These are phyloP conservation scores for Bettongia penicillata DNA, from an alignment of 2,113 vertebrate species.

Conservation along the genomic window DNA sequence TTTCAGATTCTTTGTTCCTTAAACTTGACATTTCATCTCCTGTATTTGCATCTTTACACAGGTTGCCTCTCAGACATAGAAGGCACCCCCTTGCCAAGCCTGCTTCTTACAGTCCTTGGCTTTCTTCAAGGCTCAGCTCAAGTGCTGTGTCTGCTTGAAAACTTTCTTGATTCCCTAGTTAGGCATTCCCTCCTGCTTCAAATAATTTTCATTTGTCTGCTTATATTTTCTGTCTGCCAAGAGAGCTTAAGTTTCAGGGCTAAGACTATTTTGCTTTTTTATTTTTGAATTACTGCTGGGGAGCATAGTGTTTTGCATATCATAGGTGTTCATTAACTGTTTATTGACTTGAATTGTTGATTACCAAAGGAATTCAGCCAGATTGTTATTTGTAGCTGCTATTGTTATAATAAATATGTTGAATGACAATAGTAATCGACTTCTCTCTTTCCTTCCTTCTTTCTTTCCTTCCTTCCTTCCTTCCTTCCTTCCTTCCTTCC, in stretches of 20 bases:
- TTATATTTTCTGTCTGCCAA: background rate
- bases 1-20: background rate
- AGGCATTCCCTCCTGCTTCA: background rate
- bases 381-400: no score
- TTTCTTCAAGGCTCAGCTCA: background rate
- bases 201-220: background rate
- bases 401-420: no score
- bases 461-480: no score
- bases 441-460: no score
- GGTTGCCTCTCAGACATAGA: background rate
- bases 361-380: no score
- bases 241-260: background rate
- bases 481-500: no score
- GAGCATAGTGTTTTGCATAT: background rate
- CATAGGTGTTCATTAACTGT: background rate
- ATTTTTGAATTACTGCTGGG: background rate
- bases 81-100: background rate
- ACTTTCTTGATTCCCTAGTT: background rate
- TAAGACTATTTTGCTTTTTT: background rate
- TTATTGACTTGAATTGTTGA: background rate
- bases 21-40: background rate
- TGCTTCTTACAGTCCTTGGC: background rate
- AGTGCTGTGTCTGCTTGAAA: background rate
- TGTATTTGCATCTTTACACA: background rate
- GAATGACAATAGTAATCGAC: no score